These are phyloP conservation scores for Psittacula derbiana DNA, from an alignment of 2,797 vertebrate species.

Conservation along the genomic window DNA sequence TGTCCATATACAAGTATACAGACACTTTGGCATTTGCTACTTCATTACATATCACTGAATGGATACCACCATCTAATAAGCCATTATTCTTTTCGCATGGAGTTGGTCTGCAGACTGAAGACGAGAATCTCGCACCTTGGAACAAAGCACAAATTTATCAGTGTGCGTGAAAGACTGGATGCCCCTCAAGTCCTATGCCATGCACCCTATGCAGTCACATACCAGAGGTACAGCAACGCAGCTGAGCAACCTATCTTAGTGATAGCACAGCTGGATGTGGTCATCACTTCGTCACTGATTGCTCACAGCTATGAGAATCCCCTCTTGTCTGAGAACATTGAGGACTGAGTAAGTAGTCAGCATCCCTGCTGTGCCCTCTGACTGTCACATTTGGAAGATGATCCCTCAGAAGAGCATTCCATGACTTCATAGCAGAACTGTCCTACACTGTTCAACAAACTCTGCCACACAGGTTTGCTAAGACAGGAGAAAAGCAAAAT, in stretches of 20 bases:
- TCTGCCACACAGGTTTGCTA: not conserved
- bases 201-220: not conserved
- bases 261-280: slow-evolving; percentile 15
- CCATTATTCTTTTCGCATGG: not conserved
- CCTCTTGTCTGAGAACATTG: not conserved
- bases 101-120: not conserved
- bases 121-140: not conserved
- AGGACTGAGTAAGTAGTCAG: not conserved
- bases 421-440: not conserved
- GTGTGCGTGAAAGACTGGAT: not conserved
- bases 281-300: not conserved
- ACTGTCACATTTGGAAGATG: slow-evolving; percentile 23
- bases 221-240: not conserved
- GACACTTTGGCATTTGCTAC: not conserved
- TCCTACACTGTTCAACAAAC: not conserved
- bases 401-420: not conserved
- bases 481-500: not conserved
- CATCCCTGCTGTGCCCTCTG: not conserved
- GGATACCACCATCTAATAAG: not conserved
- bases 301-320: not conserved
- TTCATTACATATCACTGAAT: not conserved
- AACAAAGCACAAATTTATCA: not conserved
- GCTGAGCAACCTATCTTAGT: not conserved
- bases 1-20: not conserved
- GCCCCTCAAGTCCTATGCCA: not conserved